Evolutionary conservation across 2,797 vertebrate genomes (phyloP).

Genomic region (Loriculus beryllinus): DNA sequence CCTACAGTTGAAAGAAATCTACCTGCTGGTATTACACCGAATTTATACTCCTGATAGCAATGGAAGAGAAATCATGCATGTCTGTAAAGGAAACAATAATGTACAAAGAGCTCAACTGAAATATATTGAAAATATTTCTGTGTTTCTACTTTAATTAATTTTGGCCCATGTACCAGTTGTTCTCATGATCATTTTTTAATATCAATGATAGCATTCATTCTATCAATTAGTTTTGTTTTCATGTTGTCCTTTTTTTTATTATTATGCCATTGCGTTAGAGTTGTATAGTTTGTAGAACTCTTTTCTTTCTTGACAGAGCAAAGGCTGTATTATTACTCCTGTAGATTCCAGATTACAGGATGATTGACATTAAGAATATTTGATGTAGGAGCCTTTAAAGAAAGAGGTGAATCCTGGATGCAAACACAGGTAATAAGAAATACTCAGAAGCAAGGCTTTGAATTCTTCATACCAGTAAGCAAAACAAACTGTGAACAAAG

Average conservation of each 20-base stretch:
- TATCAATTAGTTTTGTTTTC: background rate
- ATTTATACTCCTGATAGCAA: background rate
- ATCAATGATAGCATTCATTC: background rate
- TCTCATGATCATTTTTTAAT: background rate
- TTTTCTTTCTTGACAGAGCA: background rate
- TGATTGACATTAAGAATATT: background rate
- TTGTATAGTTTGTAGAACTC: background rate
- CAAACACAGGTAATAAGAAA: background rate
- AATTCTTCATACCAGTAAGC: background rate
- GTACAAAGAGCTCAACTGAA: background rate
- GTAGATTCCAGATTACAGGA: background rate
- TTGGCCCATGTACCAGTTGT: background rate
- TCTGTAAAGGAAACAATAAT: background rate
- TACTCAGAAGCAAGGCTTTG: background rate
- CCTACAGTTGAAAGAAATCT: background rate
- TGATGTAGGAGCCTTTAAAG: background rate
- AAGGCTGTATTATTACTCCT: background rate
- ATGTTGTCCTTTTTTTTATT: background rate
- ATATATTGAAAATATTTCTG: background rate
- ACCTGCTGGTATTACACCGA: background rate
- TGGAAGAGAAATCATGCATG: background rate
- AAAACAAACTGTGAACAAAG: background rate
- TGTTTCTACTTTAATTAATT: background rate
- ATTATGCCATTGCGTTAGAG: background rate
- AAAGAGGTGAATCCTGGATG: background rate